Evolutionary conservation across 1,140 invertebrate genomes (phyloP), one percentile per base, ranked within the genome.

Genomic region (Harlomillsia oculata): DNA sequence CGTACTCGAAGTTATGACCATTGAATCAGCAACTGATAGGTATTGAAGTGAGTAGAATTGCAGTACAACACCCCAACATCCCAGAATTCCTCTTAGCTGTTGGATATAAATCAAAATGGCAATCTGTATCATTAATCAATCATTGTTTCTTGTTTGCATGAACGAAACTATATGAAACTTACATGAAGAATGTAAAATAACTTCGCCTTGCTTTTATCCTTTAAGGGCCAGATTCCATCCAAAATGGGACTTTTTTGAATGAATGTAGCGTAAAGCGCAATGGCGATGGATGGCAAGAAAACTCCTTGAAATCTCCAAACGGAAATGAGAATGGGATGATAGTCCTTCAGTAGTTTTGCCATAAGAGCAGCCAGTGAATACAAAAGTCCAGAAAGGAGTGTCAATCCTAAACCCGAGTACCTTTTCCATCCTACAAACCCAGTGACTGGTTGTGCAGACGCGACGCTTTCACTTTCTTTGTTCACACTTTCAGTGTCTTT

Each of bases 1-100:
- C 5, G 50, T 59, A 20, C 30, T 53, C 14, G 36, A 53, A 2
- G 56, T 45, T 16, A 59, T 59, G 6, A 59, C 56, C 32, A 53
- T 53, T 16, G 51, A 39, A 29, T 59, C 56, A 8, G 26, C 40
- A 8, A 59, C 41, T 29, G 37, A 32, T 4, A 59, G 39, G n/a
- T 59, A 46, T n/a, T 39, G 16, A 2, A 53, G 32, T 11, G 56
- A 44, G 29, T 59, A 59, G 30, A 59, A 59, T 13, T 57, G 55
- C 0, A 50, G 34, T 9, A 50, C 48, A 4, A 50, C 48, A 16
- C 20, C 48, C 34, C 30, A 50, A 25, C 11, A n/a, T 0, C 48
- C 48, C 9, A 37, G 8, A 39, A 50, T 5, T 1, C 48, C 48
- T 16, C 48, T 20, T 16, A 50, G 23, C 48, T 50, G 5, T 8